Evolutionary conservation across 2,113 vertebrate species (phyloP), one percentile per base, ranked within the genome.

Genomic region (Gymnogyps californianus): DNA sequence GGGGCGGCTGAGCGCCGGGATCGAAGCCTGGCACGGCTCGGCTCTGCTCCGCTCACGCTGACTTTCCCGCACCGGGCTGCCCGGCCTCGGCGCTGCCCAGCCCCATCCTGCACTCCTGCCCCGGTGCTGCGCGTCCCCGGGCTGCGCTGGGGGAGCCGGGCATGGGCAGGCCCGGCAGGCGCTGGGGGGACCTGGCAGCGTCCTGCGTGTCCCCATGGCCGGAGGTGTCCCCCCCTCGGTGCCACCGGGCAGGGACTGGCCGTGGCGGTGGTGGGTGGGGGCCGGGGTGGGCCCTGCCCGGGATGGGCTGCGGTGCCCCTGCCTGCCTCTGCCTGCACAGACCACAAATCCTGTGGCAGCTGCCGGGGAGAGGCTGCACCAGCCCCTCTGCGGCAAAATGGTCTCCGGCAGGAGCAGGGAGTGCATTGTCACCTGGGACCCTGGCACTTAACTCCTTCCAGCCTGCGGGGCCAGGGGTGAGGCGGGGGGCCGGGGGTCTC

Each of bases 341-440:
- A 38, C 10, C 61, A 7, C 55, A 49, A 34, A 80, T 44, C 42
- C 79, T 9, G 69, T 70, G 72, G 62, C 75, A 61, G 83, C 74
- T 62, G 44, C 89, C 2, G 31, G 76, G 58, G 51, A 83, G 78
- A 89, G 81, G 89, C 90, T 90, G 93, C 91, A 96, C 40, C 93
- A 89, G 71, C 82, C 95, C 94, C 86, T 89, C 89, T 97, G 97
- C 91, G 67, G 96, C 96, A 97, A 96, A 97, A 96, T 78, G 92
- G 87, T 90, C 89, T 93, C 91, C 24, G 11, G 8, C 74, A 74
- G 86, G 84, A 94, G 87, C 51, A 26, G 42, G 80, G 85, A 96
- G 84, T 22, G 18, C 55, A 40, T 67, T 62, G 38, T 93, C 96
- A 89, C 83, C 83, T 80, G 69, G 94, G 94, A 94, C 87, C 94